These are phyloP conservation scores for Boloria selene DNA, from an alignment of 2,888 invertebrate genomes.

Conservation along the genomic window DNA sequence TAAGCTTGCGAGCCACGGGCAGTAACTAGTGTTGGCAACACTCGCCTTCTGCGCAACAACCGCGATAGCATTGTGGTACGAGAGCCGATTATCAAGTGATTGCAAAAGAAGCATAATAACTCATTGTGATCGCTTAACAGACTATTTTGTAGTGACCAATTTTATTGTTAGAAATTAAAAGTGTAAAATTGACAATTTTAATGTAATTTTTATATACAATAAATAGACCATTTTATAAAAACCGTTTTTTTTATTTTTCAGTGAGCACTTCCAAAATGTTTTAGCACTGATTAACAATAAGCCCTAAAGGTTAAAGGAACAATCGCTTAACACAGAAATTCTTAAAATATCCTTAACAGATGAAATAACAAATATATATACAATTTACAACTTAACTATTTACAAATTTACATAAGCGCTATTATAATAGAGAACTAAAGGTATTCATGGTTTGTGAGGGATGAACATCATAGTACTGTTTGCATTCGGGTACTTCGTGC, in stretches of 20 bases:
- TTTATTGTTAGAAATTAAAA: slow-evolving; percentile 74
- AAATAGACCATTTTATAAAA: slow-evolving; percentile 81
- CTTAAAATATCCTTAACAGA: slow-evolving; percentile 31
- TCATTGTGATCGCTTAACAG: slow-evolving; percentile 75
- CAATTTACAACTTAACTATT: slow-evolving; percentile 51
- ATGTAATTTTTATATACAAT: slow-evolving; percentile 83
- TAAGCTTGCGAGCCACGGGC: slow-evolving; percentile 1
- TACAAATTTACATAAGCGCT: slow-evolving; percentile 44
- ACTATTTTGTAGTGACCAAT: slow-evolving; percentile 83
- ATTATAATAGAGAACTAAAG: slow-evolving; percentile 68
- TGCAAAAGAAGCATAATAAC: slow-evolving; percentile 61
- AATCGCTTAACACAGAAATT: slow-evolving; percentile 30
- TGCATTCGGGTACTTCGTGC: slow-evolving; percentile 60
- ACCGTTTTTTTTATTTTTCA: slow-evolving; percentile 53
- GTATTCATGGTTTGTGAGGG: slow-evolving; percentile 63
- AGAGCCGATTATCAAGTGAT: slow-evolving; percentile 11
- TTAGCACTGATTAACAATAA: slow-evolving; percentile 32
- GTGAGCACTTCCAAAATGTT: slow-evolving; percentile 35
- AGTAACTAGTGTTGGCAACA: slow-evolving; percentile 5
- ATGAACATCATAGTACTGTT: slow-evolving; percentile 67
- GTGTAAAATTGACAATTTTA: slow-evolving; percentile 82
- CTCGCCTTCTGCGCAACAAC: slow-evolving; percentile 6
- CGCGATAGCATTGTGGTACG: neutral
- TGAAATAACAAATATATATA: slow-evolving; percentile 50
- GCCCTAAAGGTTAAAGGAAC: slow-evolving; percentile 37